A percentile compares a stretch with the other conserved stretches of the same genome.
Conservation (phyloP, 2,888 invertebrate genomes). For the Acanthosepion lycidas region DNA sequence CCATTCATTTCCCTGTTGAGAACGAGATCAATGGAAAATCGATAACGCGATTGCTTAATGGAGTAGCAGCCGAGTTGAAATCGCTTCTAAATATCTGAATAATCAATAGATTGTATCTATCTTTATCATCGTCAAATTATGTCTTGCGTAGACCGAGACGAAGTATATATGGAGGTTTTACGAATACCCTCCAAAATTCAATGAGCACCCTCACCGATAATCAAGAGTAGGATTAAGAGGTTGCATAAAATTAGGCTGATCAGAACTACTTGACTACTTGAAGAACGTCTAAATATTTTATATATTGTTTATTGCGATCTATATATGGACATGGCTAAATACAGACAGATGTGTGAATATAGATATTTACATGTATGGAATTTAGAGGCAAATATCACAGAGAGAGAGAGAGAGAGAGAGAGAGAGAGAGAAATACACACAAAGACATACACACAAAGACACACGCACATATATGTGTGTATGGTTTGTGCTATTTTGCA, state of each 20-base stretch:
- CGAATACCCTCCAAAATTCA: slow-evolving; percentile 7
- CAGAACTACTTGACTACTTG: neutral
- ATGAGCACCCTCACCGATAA: neutral
- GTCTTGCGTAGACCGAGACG: neutral
- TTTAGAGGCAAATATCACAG: too few relatives aligned
- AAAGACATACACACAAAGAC: too few relatives aligned
- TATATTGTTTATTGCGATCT: too few relatives aligned
- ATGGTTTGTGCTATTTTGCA: too few relatives aligned
- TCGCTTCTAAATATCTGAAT: neutral
- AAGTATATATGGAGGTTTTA: neutral
- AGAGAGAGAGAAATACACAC: too few relatives aligned
- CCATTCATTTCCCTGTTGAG: neutral
- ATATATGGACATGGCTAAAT: too few relatives aligned
- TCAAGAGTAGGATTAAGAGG: neutral
- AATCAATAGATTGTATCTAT: slow-evolving; percentile 22
- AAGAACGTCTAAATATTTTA: neutral
- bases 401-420: too few relatives aligned
- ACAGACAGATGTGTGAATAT: neutral
- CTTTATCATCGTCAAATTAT: neutral
- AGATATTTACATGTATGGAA: too few relatives aligned
- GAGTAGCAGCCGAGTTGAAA: neutral
- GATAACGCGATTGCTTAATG: neutral
- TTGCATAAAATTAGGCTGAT: neutral
- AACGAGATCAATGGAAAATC: neutral
- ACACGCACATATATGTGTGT: too few relatives aligned